phyloP scores from a whole-genome alignment of 2,113 vertebrate genomes.

The Strix aluco region DNA sequence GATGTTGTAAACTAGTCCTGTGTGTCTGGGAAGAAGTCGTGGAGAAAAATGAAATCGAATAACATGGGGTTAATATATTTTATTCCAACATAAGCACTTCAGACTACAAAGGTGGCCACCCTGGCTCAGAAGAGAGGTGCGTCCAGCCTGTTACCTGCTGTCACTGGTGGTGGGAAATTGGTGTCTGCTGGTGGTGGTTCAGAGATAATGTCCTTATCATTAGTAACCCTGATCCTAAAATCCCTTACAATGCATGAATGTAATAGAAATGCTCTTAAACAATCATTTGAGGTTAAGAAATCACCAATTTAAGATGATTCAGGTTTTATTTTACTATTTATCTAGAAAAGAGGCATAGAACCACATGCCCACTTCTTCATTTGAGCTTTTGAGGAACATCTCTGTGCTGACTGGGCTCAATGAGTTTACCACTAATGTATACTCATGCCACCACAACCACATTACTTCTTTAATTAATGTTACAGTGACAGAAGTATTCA shows the following conservation, averaged over 20 bases:
- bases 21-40: neutral
- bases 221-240: neutral
- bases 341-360: neutral
- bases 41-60: neutral
- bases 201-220: neutral
- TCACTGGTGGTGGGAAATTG: neutral
- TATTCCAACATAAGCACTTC: neutral
- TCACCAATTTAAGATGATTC: neutral
- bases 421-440: neutral
- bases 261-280: neutral
- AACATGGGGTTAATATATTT: neutral
- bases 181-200: neutral
- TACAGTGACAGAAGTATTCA: neutral
- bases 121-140: neutral
- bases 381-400: neutral
- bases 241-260: fast-evolving
- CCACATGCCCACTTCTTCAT: neutral
- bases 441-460: neutral
- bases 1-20: neutral
- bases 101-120: neutral
- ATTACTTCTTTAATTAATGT: neutral
- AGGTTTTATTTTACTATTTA: neutral
- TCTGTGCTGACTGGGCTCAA: neutral
- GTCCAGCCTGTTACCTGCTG: neutral
- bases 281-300: neutral